A percentile compares a stretch with the other conserved stretches of the same genome.
phyloP scores from a whole-genome alignment of 92 coral and sea anemone genomes.

The Epizoanthus stellaris region DNA sequence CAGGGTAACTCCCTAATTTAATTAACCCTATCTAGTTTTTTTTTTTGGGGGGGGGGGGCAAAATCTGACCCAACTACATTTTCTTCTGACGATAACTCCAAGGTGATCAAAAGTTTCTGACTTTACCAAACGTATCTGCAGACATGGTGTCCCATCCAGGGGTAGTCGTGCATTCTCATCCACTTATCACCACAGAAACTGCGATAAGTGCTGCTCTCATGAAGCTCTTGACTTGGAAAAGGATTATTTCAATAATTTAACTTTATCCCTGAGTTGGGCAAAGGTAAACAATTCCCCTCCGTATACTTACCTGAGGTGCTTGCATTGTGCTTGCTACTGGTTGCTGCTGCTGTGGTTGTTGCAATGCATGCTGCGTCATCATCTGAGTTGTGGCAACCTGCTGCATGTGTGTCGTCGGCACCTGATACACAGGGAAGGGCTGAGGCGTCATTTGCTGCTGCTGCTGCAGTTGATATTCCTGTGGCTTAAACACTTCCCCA shows the following conservation, averaged over 20 bases:
- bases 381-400: constrained; percentile 69
- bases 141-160: too few relatives aligned
- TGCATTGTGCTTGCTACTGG: constrained; percentile 70
- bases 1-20: too few relatives aligned
- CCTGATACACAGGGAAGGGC: constrained; percentile 81
- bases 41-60: too few relatives aligned
- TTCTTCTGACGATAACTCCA: too few relatives aligned
- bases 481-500: constrained; percentile 25
- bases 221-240: too few relatives aligned
- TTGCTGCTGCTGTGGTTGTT: constrained; percentile 68
- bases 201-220: not conserved
- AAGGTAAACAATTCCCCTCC: not conserved
- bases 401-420: constrained; percentile 77
- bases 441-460: constrained; percentile 60
- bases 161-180: too few relatives aligned
- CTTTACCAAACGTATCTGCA: too few relatives aligned
- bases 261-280: not conserved
- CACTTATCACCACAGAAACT: not conserved
- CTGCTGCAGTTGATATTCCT: constrained; percentile 64
- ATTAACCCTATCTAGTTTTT: too few relatives aligned
- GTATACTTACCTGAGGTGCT: constrained; percentile 63
- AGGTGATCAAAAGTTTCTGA: too few relatives aligned
- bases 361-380: constrained; percentile 72
- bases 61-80: too few relatives aligned
- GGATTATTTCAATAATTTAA: too few relatives aligned